These are phyloP conservation scores for Portevinia maculata DNA, from an alignment of 2,888 invertebrate species.

Conservation along the genomic window DNA sequence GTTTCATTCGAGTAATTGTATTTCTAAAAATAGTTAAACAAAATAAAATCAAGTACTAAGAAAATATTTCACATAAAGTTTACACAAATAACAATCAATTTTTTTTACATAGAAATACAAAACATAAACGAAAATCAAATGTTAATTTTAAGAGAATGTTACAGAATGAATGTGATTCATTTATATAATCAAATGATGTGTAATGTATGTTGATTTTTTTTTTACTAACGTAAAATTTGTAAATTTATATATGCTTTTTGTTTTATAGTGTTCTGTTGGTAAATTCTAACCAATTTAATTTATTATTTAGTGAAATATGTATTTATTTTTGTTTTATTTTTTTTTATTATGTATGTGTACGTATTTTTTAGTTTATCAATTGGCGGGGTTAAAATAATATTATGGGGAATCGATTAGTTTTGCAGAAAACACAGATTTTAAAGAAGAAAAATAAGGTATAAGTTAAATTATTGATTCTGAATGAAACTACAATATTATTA, in stretches of 20 bases:
- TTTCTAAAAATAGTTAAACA: slow-evolving; percentile 43
- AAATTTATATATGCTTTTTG: slow-evolving; percentile 40
- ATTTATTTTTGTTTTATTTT: slow-evolving; percentile 23
- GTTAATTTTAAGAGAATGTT: slow-evolving; percentile 65
- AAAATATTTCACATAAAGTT: slow-evolving; percentile 42
- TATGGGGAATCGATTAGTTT: slow-evolving; percentile 29
- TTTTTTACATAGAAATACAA: slow-evolving; percentile 20
- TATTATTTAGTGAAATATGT: slow-evolving; percentile 35
- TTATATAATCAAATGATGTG: slow-evolving; percentile 28
- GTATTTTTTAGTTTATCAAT: slow-evolving; percentile 40
- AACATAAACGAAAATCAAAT: slow-evolving; percentile 29
- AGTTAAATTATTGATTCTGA: slow-evolving; percentile 53
- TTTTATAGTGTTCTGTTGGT: too few relatives aligned
- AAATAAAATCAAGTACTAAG: slow-evolving; percentile 16
- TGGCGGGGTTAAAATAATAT: slow-evolving; percentile 35
- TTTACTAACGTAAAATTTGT: slow-evolving; percentile 19
- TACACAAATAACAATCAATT: slow-evolving; percentile 54
- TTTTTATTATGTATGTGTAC: slow-evolving; percentile 15
- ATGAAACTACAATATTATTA: slow-evolving; percentile 49
- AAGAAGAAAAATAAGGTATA: slow-evolving; percentile 18
- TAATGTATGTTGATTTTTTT: slow-evolving; percentile 16
- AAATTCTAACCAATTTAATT: slow-evolving; percentile 35
- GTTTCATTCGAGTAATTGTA: slow-evolving; percentile 62
- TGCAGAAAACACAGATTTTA: slow-evolving; percentile 18
- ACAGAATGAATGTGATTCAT: slow-evolving; percentile 68